Evolutionary conservation across 2,888 invertebrate genomes (phyloP), one percentile per base, ranked within the genome.

Genomic region (Idaea aversata): DNA sequence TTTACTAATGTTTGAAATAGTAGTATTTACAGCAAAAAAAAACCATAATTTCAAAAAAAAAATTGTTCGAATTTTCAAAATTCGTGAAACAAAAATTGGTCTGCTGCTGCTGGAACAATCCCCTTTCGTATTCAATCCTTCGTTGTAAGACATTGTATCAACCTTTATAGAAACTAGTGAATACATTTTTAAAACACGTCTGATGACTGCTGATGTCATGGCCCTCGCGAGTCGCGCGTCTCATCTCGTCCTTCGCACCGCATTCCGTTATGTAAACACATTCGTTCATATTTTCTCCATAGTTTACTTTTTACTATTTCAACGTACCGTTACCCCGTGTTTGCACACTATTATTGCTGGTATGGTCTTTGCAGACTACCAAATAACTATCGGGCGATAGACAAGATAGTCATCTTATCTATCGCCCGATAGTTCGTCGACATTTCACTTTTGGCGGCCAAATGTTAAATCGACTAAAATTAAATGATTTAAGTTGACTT

Each of bases 241-340:
- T 25, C 25, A 25, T 25, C 47, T 47, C 47, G 47, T 47, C 47
- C 47, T 47, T 61, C 63, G 70, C 70, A 69, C 67, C 67, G 73
- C 71, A 72, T 71, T 75, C 92, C 92, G 92, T 91, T 91, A 93
- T 90, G 84, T 84, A 90, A 90, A 91, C 88, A 84, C 84, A 89
- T 85, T 82, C 82, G 82, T 82, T 84, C 88, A 83, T 91, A 91
- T 91, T 92, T 91, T 91, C 90, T 86, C 86, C 25, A 25, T 1
- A 90, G 91, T 89, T 88, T 83, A 90, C 88, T 91, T 92, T 92
- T 91, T 91, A 91, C 91, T 85, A 90, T 88, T 84, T 83, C 74
- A 74, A 72, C 75, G 80, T 88, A 86, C 90, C 91, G 91, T 91
- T 91, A 90, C 71, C 75, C 77, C 77, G 75, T 88, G 88, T 91